A percentile compares a stretch with the other conserved stretches of the same genome.
phyloP scores from a whole-genome alignment of 2,797 vertebrate genomes.

The Gadopsis marmoratus region DNA sequence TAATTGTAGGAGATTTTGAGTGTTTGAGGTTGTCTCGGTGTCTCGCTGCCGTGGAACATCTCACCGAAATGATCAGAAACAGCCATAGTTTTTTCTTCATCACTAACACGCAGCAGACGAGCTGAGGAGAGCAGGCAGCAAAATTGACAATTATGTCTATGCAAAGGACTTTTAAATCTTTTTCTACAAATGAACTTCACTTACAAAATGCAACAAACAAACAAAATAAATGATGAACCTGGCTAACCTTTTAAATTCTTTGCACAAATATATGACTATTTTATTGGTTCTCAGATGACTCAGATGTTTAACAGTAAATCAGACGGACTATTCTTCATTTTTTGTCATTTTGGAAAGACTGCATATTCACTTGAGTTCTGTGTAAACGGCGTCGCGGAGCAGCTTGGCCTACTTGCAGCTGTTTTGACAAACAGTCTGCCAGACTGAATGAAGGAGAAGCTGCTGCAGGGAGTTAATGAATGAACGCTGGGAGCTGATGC shows the following conservation, averaged over 20 bases:
- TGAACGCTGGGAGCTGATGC: too few relatives aligned
- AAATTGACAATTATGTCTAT: background rate
- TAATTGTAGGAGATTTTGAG: background rate
- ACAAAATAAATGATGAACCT: background rate
- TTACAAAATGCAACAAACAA: background rate
- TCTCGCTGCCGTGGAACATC: too few relatives aligned
- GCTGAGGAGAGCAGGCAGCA: background rate
- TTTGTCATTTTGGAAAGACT: background rate
- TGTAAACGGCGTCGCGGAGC: too few relatives aligned
- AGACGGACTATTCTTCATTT: background rate
- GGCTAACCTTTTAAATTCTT: background rate
- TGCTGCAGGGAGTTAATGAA: background rate
- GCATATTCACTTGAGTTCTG: too few relatives aligned
- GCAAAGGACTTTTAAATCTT: background rate
- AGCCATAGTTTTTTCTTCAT: background rate
- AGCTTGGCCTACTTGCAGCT: too few relatives aligned
- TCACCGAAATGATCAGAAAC: background rate
- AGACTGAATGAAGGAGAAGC: background rate
- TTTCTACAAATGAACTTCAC: background rate
- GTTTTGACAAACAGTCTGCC: background rate
- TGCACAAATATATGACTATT: background rate
- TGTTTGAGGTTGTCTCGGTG: background rate
- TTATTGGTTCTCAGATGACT: background rate
- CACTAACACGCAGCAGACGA: background rate
- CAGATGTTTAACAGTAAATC: too few relatives aligned